Conservation (phyloP, 2,888 invertebrate species). For the Chelonus formosanus region DNA sequence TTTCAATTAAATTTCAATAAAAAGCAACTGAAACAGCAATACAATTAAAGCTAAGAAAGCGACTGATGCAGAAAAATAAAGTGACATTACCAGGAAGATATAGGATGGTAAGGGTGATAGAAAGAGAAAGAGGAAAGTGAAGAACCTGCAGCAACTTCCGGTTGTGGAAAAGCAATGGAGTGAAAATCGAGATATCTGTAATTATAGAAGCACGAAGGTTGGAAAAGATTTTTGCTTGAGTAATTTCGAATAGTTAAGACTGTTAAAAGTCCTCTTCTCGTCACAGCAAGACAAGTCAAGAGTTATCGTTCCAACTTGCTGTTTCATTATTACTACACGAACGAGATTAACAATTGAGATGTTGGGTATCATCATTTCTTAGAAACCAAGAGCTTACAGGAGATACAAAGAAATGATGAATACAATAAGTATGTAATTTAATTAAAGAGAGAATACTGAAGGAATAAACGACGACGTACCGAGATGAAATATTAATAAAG, state of each 20-base stretch:
- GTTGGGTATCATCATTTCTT: too few species aligned
- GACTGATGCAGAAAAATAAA: neutral
- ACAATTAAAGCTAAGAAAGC: neutral
- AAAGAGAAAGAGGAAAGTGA: neutral
- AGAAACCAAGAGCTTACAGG: too few species aligned
- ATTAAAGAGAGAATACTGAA: too few species aligned
- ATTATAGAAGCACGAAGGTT: slow-evolving; percentile 45
- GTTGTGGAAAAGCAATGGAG: slow-evolving; percentile 42
- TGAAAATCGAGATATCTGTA: slow-evolving; percentile 43
- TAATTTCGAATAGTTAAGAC: slow-evolving; percentile 37
- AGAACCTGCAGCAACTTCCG: neutral
- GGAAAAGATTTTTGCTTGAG: slow-evolving; percentile 45
- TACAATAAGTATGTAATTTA: too few species aligned
- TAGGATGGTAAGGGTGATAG: neutral
- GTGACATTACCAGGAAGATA: neutral
- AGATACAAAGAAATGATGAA: too few species aligned
- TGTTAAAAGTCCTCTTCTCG: slow-evolving; percentile 6
- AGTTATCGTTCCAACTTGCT: slow-evolving; percentile 1
- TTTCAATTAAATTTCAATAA: too few species aligned
- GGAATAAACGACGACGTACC: too few species aligned
- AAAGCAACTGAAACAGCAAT: neutral
- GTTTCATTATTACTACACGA: slow-evolving; percentile 1
- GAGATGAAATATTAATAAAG: too few species aligned
- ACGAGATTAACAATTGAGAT: too few species aligned
- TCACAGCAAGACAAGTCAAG: slow-evolving; percentile 23